These are phyloP conservation scores for Ephestia elutella DNA, from an alignment of 1,140 invertebrate species.

Conservation along the genomic window DNA sequence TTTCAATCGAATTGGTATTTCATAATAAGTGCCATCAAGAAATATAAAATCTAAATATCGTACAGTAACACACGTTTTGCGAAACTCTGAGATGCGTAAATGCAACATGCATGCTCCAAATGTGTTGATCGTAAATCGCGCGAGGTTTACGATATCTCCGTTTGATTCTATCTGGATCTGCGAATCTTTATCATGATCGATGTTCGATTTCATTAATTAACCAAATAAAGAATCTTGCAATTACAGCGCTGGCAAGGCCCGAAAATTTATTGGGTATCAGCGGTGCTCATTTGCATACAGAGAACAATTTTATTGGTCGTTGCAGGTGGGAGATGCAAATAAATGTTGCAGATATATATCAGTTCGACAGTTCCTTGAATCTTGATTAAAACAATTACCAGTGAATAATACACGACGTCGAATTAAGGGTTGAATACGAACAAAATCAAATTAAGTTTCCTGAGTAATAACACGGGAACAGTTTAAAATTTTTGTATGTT, in stretches of 20 bases:
- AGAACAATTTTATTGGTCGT: neutral
- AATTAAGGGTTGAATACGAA: no score
- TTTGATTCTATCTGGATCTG: neutral
- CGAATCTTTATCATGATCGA: conserved; percentile 1
- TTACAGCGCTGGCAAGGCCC: neutral
- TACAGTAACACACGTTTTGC: no score
- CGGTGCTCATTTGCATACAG: neutral
- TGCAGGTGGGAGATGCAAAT: neutral
- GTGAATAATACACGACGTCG: neutral
- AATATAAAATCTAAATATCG: no score
- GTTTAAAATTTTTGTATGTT: no score
- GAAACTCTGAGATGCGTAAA: neutral
- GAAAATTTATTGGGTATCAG: conserved; percentile 2
- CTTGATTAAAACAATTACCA: neutral
- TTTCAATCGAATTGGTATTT: no score
- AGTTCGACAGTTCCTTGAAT: neutral
- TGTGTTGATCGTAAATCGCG: neutral
- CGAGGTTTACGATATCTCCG: neutral
- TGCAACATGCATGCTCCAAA: neutral
- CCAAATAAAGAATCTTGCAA: neutral
- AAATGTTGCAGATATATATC: neutral
- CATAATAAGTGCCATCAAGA: no score
- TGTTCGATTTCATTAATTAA: conserved; percentile 2
- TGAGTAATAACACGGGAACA: no score
- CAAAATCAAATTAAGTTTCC: no score